These are phyloP conservation scores for Parus major DNA, from an alignment of 2,113 vertebrate genomes.

Conservation along the genomic window DNA sequence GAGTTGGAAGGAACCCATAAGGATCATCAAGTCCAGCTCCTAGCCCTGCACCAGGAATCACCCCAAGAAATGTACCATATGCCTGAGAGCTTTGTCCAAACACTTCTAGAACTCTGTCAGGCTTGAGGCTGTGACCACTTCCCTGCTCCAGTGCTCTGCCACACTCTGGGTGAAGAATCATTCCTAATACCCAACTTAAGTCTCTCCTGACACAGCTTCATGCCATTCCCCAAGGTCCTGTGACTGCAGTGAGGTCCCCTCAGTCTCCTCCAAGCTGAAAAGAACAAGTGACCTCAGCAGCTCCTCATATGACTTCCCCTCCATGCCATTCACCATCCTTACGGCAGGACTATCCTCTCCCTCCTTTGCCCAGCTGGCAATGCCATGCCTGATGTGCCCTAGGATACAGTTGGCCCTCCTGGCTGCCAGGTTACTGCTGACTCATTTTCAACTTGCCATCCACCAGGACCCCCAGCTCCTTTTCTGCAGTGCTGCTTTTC, in stretches of 20 bases:
- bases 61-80: not conserved
- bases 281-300: not conserved
- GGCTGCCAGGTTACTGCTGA: not conserved
- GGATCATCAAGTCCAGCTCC: not conserved
- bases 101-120: not conserved
- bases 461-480: not conserved
- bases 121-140: not conserved
- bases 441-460: not conserved
- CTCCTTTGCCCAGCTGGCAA: rapidly evolving
- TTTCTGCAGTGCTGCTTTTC: not conserved
- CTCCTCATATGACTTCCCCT: not conserved
- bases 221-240: not conserved
- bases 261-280: not conserved
- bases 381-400: not conserved
- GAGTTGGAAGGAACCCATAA: not conserved
- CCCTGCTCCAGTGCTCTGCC: not conserved
- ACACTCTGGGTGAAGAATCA: not conserved
- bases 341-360: rapidly evolving
- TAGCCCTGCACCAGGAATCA: not conserved
- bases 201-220: not conserved
- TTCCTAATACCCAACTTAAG: not conserved
- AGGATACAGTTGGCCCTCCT: not conserved
- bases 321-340: not conserved
- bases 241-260: not conserved
- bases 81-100: not conserved